Percentiles rank a stretch among this genome's conserved stretches.
These are phyloP conservation scores for Pongo pygmaeus DNA, from an alignment of 2,113 vertebrate genomes.

Conservation along the genomic window DNA sequence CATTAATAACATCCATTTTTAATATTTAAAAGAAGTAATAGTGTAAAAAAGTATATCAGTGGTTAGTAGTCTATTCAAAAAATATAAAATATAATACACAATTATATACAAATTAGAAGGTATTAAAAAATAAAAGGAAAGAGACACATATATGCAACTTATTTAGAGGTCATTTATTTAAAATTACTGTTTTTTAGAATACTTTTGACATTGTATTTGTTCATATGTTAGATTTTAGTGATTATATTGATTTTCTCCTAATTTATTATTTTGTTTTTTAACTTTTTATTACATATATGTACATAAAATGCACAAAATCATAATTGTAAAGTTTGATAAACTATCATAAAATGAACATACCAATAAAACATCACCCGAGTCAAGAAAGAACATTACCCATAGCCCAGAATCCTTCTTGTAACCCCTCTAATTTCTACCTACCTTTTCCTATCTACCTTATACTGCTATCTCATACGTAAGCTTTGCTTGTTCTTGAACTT, in stretches of 20 bases:
- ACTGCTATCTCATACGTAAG: background rate
- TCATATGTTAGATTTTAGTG: background rate
- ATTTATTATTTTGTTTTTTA: background rate
- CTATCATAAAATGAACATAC: background rate
- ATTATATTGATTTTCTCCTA: background rate
- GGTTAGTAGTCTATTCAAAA: background rate
- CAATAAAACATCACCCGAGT: background rate
- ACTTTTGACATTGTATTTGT: background rate
- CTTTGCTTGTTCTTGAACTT: background rate
- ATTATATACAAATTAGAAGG: background rate
- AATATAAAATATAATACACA: background rate
- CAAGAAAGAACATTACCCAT: background rate
- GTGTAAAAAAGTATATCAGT: background rate
- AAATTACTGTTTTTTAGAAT: background rate
- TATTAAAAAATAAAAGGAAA: background rate
- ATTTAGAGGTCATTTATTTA: background rate
- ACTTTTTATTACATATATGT: background rate
- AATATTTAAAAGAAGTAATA: background rate
- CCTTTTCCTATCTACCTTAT: background rate
- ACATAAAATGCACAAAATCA: background rate
- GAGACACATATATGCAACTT: background rate
- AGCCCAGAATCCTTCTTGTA: background rate
- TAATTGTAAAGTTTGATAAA: background rate
- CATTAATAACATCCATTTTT: background rate
- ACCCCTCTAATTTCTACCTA: background rate